phyloP scores from a whole-genome alignment of 2,113 vertebrate genomes.

The Pterocles gutturalis region DNA sequence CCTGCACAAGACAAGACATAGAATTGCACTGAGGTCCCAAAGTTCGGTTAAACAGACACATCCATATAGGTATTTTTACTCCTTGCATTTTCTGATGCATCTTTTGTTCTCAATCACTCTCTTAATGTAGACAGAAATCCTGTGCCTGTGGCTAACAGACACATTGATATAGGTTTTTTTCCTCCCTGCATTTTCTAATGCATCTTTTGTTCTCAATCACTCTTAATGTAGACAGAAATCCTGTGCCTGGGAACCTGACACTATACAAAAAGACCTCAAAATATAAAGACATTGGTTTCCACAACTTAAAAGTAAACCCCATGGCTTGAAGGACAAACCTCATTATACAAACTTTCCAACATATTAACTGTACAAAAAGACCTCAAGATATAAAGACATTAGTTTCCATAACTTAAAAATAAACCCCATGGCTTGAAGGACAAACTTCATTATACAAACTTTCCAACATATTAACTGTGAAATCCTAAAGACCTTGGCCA shows the following conservation, averaged over 20 bases:
- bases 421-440: background rate
- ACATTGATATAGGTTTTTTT: too few relatives aligned
- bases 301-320: background rate
- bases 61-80: background rate
- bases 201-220: background rate
- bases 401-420: background rate
- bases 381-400: background rate
- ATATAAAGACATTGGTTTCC: background rate
- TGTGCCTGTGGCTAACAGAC: background rate
- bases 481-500: background rate
- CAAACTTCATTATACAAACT: background rate
- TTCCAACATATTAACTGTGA: background rate
- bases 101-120: background rate
- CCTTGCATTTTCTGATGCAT: background rate
- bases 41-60: background rate
- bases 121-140: background rate
- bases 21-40: background rate
- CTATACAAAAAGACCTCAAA: background rate
- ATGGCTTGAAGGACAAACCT: background rate
- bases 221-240: background rate
- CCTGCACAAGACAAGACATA: background rate
- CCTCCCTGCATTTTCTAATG: background rate
- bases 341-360: background rate
- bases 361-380: background rate
- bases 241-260: background rate